phyloP scores from a whole-genome alignment of 2,113 vertebrate species.

The Rhineura floridana region DNA sequence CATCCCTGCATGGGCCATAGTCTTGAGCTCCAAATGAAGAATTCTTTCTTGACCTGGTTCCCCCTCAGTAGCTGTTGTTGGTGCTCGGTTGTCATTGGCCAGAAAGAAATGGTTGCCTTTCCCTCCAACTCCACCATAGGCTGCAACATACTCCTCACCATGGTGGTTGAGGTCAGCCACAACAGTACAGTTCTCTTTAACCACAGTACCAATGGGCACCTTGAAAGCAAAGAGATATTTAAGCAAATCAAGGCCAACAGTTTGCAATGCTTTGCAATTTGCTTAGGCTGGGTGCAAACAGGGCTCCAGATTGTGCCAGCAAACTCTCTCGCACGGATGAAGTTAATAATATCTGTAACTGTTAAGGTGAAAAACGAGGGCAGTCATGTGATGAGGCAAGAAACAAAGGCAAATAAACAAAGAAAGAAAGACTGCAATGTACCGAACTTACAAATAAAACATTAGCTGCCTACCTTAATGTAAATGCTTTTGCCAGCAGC shows the following conservation, averaged over 20 bases:
- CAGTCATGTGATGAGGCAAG: not conserved
- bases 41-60: conserved; percentile 82
- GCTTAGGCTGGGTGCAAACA: not conserved
- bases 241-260: not conserved
- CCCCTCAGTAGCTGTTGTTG: conserved; percentile 78
- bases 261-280: too few species aligned
- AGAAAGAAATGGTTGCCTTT: conserved; percentile 95
- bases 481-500: conserved; percentile 76
- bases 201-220: conserved; percentile 92
- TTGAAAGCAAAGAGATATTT: conserved; percentile 48
- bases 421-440: not conserved
- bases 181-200: conserved; percentile 81
- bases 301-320: not conserved
- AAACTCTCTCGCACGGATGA: not conserved
- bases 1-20: conserved; percentile 93
- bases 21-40: conserved; percentile 91
- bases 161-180: conserved; percentile 84
- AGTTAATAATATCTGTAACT: not conserved
- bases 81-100: conserved; percentile 92
- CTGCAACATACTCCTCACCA: conserved; percentile 86
- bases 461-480: conserved; percentile 77
- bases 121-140: conserved; percentile 87
- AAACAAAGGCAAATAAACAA: not conserved
- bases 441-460: not conserved
- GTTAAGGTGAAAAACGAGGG: not conserved